These are phyloP conservation scores for Eucidaris tribuloides DNA, from an alignment of 35 echinoderm and acorn worm genomes.

Conservation along the genomic window DNA sequence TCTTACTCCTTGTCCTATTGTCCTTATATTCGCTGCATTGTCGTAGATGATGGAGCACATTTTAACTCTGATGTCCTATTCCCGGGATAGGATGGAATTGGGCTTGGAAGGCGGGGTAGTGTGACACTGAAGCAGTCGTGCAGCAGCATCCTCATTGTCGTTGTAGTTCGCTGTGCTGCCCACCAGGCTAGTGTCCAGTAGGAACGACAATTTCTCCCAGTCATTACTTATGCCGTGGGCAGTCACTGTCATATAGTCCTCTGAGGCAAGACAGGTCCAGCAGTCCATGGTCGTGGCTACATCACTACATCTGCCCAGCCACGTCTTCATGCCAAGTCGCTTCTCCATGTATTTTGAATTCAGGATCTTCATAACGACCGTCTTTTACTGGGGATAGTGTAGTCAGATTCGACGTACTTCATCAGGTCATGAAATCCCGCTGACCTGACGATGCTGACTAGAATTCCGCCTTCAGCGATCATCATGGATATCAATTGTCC, in stretches of 20 bases:
- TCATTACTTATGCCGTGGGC: background rate
- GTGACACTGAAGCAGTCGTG: background rate
- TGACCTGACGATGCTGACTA: background rate
- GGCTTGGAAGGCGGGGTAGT: background rate
- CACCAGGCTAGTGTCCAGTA: slow-evolving; percentile 27
- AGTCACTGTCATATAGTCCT: slow-evolving; percentile 30
- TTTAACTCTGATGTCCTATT: slow-evolving; percentile 22
- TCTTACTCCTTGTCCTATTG: slow-evolving; percentile 33
- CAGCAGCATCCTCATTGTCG: background rate
- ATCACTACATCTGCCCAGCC: too few relatives aligned
- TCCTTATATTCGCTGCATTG: slow-evolving; percentile 43
- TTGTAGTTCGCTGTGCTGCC: too few relatives aligned
- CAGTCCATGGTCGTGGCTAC: slow-evolving; percentile 35
- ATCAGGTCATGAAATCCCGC: slow-evolving; percentile 14
- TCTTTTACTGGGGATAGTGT: too few relatives aligned
- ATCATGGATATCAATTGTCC: slow-evolving; percentile 2
- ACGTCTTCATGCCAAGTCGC: too few relatives aligned
- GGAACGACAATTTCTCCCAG: background rate
- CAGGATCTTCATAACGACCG: too few relatives aligned
- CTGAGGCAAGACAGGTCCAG: background rate
- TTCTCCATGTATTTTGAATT: too few relatives aligned
- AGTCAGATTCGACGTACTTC: background rate
- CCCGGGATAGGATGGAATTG: background rate
- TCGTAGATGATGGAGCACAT: slow-evolving; percentile 27
- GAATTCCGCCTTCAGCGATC: slow-evolving; percentile 6